These are phyloP conservation scores for Chloroclystis v-ata DNA, from an alignment of 2,888 invertebrate genomes.

Conservation along the genomic window DNA sequence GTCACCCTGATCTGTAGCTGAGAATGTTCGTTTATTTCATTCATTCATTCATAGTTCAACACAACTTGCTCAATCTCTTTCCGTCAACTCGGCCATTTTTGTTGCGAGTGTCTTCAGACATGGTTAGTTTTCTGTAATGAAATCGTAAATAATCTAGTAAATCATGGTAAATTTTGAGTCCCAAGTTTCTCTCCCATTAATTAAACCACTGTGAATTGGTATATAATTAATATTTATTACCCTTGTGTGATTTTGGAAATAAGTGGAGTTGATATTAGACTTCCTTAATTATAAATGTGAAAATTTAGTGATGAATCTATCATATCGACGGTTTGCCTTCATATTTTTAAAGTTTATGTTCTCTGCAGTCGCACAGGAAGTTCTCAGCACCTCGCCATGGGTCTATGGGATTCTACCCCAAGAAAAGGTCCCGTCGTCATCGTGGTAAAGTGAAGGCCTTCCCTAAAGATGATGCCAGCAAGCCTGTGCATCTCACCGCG, in stretches of 20 bases:
- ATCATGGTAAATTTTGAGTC: conserved; percentile 16
- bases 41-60: neutral
- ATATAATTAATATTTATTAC: no score
- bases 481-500: conserved; percentile 98
- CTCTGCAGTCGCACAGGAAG: conserved; percentile 96
- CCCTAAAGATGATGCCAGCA: conserved; percentile 97
- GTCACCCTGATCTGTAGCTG: no score
- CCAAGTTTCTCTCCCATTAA: neutral
- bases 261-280: no score
- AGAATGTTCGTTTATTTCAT: neutral
- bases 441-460: conserved; percentile 99
- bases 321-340: no score
- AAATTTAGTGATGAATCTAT: no score
- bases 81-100: conserved; percentile 62
- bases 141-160: conserved; percentile 18
- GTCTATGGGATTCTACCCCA: conserved; percentile 99
- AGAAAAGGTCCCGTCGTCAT: conserved; percentile 96
- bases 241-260: no score
- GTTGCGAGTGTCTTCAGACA: conserved; percentile 59
- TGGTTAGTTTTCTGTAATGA: conserved; percentile 48
- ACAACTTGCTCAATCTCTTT: neutral
- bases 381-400: conserved; percentile 99
- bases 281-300: no score
- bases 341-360: neutral
- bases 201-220: neutral